Evolutionary conservation across 2,797 vertebrate genomes (phyloP), one percentile per base, ranked within the genome.

Genomic region (Ctenochaetus hawaiiensis): DNA sequence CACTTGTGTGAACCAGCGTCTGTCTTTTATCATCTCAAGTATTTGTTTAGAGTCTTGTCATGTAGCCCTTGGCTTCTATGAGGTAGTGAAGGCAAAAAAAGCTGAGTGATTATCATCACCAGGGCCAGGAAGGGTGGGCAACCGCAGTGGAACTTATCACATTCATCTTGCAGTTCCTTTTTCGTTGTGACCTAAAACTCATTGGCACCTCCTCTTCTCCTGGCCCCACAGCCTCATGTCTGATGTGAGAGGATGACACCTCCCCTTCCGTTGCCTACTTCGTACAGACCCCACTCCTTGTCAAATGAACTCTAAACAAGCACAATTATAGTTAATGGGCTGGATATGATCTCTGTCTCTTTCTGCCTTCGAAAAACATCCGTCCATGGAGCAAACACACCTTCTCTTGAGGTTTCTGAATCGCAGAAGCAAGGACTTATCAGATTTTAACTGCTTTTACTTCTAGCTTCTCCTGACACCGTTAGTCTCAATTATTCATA

Each of bases 171-270:
- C 78, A 39, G 67, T 71, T 70, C 72, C 63, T 41, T 75, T 76
- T 80, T 80, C 60, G 39, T 43, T 77, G 49, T 20, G 83, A 81
- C 64, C 78, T 83, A 81, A 34, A 86, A 87, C 83, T 80, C 76
- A 78, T 89, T 87, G 86, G 84, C 89, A 87, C 82, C 85, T 87
- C 81, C 65, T 86, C 77, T 85, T 76, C 79, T 68, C 44, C 56
- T 49, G 67, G 64, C 73, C 72, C 75, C 69, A 66, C 52, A 73
- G 79, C 79, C 87, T 86, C 87, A 78, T 86, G 85, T 87, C 88
- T 91, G 81, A 91, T 88, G 88, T 92, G 88, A 93, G 80, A 93
- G 84, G 87, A 83, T 49, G 80, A 93, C 92, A 93, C 92, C 87
- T 92, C 90, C 92, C 90, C 67, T 91, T 92, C 85, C 85, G 51